phyloP scores from a whole-genome alignment of 2,797 vertebrate genomes.

The Austrolebias charrua region DNA sequence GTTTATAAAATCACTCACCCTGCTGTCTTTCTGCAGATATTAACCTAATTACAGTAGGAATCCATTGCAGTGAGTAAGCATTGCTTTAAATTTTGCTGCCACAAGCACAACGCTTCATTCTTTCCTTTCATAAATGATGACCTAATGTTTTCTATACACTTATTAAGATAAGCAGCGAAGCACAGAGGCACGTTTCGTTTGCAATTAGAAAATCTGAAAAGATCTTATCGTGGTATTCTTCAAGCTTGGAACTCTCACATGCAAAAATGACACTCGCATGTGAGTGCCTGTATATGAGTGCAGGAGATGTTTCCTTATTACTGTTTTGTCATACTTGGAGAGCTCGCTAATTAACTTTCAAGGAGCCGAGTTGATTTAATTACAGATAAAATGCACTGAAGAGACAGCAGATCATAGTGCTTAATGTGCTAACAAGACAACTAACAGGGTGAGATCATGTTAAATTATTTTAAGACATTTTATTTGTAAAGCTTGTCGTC shows the following conservation, averaged over 20 bases:
- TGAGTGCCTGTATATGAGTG: neutral
- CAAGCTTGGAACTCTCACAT: neutral
- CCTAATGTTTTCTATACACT: neutral
- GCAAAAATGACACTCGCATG: neutral
- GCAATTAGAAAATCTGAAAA: neutral
- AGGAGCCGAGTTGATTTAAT: slow-evolving; percentile 60
- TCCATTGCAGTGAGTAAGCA: neutral
- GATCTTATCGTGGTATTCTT: neutral
- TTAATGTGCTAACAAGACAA: slow-evolving; percentile 38
- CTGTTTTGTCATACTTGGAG: slow-evolving; percentile 44
- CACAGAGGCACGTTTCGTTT: neutral
- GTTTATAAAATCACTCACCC: neutral
- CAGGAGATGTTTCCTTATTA: slow-evolving; percentile 41
- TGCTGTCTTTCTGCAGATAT: neutral
- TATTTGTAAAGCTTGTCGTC: slow-evolving; percentile 5
- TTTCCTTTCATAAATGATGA: neutral
- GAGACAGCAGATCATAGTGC: slow-evolving; percentile 25
- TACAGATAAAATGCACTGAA: slow-evolving; percentile 60
- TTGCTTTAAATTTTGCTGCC: neutral
- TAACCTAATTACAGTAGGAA: neutral
- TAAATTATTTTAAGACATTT: slow-evolving; percentile 17
- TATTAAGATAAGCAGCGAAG: neutral
- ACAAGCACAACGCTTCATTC: neutral
- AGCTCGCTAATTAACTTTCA: slow-evolving; percentile 63
- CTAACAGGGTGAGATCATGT: slow-evolving; percentile 8